Evolutionary conservation across 2,797 vertebrate genomes (phyloP).

Genomic region (Numenius phaeopus): DNA sequence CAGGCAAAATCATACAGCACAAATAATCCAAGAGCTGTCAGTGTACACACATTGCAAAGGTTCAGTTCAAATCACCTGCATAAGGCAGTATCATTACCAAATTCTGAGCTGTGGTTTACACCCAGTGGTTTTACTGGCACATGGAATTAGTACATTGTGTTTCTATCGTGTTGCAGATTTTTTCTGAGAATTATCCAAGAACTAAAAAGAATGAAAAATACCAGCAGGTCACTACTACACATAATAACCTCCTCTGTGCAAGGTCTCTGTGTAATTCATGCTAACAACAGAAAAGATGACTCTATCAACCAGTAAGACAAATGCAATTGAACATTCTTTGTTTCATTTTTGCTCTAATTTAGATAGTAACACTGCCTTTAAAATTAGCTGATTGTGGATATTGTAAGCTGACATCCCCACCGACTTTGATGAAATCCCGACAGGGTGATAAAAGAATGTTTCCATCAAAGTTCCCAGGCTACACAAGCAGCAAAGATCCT

Average conservation of each 20-base stretch:
- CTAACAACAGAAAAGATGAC: constrained; percentile 77
- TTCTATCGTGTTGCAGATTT: constrained; percentile 66
- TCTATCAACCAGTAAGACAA: constrained; percentile 77
- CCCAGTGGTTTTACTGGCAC: not conserved
- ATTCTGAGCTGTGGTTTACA: not conserved
- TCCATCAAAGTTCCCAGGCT: not conserved
- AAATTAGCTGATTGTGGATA: not conserved
- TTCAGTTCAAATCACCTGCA: not conserved
- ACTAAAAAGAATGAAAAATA: constrained; percentile 85
- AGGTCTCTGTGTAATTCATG: constrained; percentile 84
- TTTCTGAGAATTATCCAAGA: constrained; percentile 81
- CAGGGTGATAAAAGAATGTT: not conserved
- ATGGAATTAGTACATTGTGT: not conserved
- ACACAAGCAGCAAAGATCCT: not conserved
- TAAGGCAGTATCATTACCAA: not conserved
- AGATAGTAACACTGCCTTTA: not conserved
- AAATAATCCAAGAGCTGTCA: not conserved
- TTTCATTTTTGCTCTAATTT: not conserved
- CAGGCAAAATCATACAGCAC: not conserved
- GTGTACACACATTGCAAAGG: not conserved
- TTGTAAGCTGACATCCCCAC: not conserved
- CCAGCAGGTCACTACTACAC: constrained; percentile 82
- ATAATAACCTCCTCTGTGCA: constrained; percentile 80
- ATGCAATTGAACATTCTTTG: not conserved
- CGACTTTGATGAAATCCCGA: not conserved